Conservation (phyloP, 2,113 vertebrate genomes). For the Pterocles orientalis region DNA sequence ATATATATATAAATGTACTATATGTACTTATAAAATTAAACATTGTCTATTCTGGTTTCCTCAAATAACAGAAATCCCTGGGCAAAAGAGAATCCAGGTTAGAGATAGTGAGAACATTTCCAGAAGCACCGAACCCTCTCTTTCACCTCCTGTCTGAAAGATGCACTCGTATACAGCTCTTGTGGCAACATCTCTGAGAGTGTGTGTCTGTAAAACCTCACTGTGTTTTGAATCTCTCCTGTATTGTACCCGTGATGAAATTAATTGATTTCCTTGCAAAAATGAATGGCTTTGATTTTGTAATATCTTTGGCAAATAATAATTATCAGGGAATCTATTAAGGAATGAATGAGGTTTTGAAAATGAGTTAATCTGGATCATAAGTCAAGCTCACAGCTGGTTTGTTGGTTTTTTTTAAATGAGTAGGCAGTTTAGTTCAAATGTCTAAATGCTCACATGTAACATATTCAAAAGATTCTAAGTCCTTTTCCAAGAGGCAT, state of each 20-base stretch:
- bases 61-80: not conserved
- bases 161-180: not conserved
- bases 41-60: not conserved
- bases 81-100: not conserved
- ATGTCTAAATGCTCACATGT: not conserved
- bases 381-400: not conserved
- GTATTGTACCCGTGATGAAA: not conserved
- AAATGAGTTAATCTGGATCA: not conserved
- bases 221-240: not conserved
- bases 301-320: not conserved
- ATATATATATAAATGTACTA: not conserved
- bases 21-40: not conserved
- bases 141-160: not conserved
- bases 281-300: not conserved
- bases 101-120: not conserved
- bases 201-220: fast-evolving
- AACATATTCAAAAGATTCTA: not conserved
- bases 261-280: not conserved
- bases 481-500: not conserved
- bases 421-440: not conserved
- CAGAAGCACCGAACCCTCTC: not conserved
- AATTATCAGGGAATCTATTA: not conserved
- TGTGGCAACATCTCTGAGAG: not conserved
- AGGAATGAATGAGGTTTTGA: not conserved
- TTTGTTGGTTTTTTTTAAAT: not conserved